Evolutionary conservation across 1,140 invertebrate species (phyloP).

Genomic region (Zaprionus nigranus): DNA sequence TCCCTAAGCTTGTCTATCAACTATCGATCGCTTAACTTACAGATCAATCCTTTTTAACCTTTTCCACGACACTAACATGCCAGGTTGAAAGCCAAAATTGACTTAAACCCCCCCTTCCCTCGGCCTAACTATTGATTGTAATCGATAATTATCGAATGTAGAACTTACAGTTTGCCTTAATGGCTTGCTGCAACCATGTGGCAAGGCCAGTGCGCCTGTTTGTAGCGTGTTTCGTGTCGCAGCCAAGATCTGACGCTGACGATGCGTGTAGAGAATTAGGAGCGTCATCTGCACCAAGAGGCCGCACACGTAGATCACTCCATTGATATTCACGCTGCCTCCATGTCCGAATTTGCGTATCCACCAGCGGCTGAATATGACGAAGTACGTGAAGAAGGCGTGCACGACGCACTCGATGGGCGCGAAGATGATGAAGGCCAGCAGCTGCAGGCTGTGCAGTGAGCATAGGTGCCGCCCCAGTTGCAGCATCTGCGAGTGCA

Average conservation of each 20-base stretch:
- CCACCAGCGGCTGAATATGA: conserved; percentile 53
- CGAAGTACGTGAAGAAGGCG: conserved; percentile 58
- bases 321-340: conserved; percentile 14
- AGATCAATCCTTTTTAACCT: not conserved
- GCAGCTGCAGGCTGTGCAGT: conserved; percentile 41
- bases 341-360: conserved; percentile 1
- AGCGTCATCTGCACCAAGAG: conserved; percentile 48
- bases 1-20: not conserved
- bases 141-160: not conserved
- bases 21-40: conserved; percentile 29
- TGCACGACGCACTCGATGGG: conserved; percentile 53
- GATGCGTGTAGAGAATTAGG: conserved; percentile 48
- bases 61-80: too few species aligned
- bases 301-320: not conserved
- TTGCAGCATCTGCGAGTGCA: conserved; percentile 43
- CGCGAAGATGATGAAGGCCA: conserved; percentile 45
- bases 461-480: conserved; percentile 34
- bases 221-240: conserved; percentile 15
- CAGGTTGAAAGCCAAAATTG: too few species aligned
- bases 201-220: not conserved
- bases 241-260: not conserved
- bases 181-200: conserved; percentile 25
- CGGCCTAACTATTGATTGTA: too few species aligned
- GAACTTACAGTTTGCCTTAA: conserved; percentile 51
- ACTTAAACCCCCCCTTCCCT: too few species aligned